Base-by-base conservation (phyloP, 2,113 vertebrate species). In the Girardinichthys multiradiatus region DNA sequence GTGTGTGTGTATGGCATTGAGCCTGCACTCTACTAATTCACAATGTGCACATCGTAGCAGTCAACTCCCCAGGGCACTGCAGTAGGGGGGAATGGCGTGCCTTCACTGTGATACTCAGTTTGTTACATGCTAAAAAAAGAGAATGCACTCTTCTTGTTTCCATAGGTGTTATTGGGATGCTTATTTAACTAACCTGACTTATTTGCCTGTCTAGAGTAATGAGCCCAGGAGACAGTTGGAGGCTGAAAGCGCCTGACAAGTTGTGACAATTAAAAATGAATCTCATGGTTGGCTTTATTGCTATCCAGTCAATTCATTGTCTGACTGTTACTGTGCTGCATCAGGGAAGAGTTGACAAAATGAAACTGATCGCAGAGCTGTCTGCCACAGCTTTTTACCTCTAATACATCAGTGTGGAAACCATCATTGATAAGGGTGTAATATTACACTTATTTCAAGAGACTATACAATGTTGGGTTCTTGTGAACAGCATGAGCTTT, bases 251-350 rank as follows among this genome's bases (percentile, higher is more conserved):
- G 24, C 37, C 80, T 93, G 92, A 93, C 87, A 92, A 85, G 88
- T 77, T 58, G 81, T 89, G 86, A 92, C 94, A 93, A 91, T 94
- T 92, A 92, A 92, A 93, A 92, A 73, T 54, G 73, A 88, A 87
- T 87, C 68, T 87, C 83, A 78, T 89, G 48, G 78, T 51, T 57
- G 39, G 48, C 54, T 89, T 84, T 89, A 92, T 84, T 86, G 86
- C 67, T 70, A 74, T 88, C 59, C 35, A 85, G 79, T 85, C 76
- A 57, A 79, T 62, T 65, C 63, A 19, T 74, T 81, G 81, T 86
- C 83, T 78, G 65, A 73, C 74, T 78, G 77, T 81, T 80, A 67
- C 77, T 64, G 79, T 8, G 28, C 67, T 5, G 67, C 67, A 26
- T 71, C 28, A 2, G 70, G 30, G 71, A 86, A 83, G 86, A 72